Evolutionary conservation across 2,797 vertebrate species (phyloP).

Genomic region (Hoplostethus mediterraneus): DNA sequence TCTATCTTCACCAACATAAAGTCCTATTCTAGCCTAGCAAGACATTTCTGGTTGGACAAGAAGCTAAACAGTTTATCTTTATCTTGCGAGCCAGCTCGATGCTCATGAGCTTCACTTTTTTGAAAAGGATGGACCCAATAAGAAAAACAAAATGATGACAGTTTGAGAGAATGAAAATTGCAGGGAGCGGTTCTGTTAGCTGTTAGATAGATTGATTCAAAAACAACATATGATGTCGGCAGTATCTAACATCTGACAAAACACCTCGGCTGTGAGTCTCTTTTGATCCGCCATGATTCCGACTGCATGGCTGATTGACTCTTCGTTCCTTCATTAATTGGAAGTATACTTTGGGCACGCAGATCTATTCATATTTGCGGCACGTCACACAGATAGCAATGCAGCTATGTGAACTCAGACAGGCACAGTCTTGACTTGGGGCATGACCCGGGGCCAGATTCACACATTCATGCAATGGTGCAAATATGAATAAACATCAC

Average conservation of each 20-base stretch:
- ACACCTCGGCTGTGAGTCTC: too few relatives aligned
- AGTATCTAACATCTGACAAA: too few relatives aligned
- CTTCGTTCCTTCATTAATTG: background rate
- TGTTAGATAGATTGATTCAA: background rate
- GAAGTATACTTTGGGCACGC: constrained; percentile 6
- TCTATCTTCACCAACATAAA: too few relatives aligned
- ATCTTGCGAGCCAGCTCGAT: background rate
- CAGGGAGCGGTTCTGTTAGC: background rate
- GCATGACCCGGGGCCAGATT: constrained; percentile 45
- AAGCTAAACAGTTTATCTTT: background rate
- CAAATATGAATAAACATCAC: constrained; percentile 50
- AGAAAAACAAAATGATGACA: constrained; percentile 1
- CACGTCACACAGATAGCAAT: constrained; percentile 15
- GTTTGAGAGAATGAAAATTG: background rate
- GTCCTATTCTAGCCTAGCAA: background rate
- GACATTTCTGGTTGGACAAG: background rate
- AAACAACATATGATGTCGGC: background rate
- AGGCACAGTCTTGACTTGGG: constrained; percentile 15
- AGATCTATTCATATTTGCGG: constrained; percentile 30
- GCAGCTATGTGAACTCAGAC: background rate
- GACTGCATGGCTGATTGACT: background rate
- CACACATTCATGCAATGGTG: constrained; percentile 42
- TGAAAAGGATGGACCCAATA: background rate
- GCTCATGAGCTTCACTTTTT: background rate
- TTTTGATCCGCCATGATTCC: background rate